Evolutionary conservation across 2,113 vertebrate genomes (phyloP).

Genomic region (Daphoenositta chrysoptera): DNA sequence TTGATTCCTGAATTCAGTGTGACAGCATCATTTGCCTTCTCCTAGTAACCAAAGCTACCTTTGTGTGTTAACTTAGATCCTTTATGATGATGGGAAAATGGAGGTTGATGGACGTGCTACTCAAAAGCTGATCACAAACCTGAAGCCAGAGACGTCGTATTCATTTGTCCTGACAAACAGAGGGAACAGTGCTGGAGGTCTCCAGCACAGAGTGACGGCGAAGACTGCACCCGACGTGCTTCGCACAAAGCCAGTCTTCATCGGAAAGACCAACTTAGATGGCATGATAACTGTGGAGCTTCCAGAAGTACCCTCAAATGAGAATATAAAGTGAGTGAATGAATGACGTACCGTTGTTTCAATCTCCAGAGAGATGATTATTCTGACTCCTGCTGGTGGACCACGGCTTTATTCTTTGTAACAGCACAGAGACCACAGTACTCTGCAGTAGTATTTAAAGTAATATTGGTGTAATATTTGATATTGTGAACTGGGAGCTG

Average conservation of each 20-base stretch:
- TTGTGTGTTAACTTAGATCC: constrained; percentile 78
- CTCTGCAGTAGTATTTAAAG: neutral
- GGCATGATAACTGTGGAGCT: constrained; percentile 95
- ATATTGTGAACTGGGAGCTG: neutral
- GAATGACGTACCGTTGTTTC: neutral
- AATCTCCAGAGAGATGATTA: neutral
- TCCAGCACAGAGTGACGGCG: constrained; percentile 94
- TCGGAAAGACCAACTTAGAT: constrained; percentile 91
- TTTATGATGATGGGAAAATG: constrained; percentile 97
- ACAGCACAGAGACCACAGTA: fast-evolving
- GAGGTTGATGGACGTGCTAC: constrained; percentile 95
- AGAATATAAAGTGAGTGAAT: constrained; percentile 86
- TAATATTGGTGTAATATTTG: neutral
- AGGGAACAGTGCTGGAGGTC: constrained; percentile 94
- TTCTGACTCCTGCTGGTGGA: neutral
- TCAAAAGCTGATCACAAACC: constrained; percentile 93
- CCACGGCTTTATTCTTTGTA: neutral
- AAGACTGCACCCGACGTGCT: constrained; percentile 93
- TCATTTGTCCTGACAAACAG: constrained; percentile 97
- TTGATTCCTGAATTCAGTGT: neutral
- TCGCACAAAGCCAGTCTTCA: constrained; percentile 89
- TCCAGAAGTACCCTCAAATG: constrained; percentile 87
- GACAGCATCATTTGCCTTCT: neutral
- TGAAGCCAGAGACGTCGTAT: constrained; percentile 95
- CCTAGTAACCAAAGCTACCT: neutral